Conservation (phyloP, 92 coral and sea anemone genomes). For the Bergia sp. region DNA sequence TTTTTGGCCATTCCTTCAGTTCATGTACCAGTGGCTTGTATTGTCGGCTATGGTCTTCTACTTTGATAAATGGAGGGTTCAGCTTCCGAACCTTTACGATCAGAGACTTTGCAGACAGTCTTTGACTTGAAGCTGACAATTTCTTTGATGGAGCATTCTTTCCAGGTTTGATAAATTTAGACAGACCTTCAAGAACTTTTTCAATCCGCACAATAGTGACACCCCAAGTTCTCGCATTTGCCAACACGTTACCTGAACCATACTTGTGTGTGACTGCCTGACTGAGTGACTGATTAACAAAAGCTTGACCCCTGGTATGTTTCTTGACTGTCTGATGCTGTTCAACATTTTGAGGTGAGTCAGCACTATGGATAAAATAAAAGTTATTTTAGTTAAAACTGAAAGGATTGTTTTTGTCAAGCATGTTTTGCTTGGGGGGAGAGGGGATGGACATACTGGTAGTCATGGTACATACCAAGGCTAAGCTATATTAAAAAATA, state of each 20-base stretch:
- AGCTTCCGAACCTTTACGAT: constrained; percentile 77
- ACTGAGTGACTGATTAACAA: constrained; percentile 69
- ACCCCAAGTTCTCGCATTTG: constrained; percentile 95
- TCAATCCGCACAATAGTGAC: constrained; percentile 72
- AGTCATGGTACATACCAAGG: no score
- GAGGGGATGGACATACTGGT: no score
- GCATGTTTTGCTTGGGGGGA: no score
- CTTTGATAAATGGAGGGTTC: constrained; percentile 82
- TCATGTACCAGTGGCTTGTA: constrained; percentile 93
- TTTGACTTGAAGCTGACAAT: constrained; percentile 46
- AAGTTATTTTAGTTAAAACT: no score
- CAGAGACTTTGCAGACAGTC: constrained; percentile 55
- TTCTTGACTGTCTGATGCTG: constrained; percentile 66
- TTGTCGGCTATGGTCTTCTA: constrained; percentile 88
- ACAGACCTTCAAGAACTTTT: constrained; percentile 69
- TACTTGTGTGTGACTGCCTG: constrained; percentile 61
- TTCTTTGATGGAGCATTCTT: constrained; percentile 24
- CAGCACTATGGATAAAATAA: constrained; percentile 60
- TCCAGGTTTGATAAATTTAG: constrained; percentile 54
- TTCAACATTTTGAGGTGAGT: constrained; percentile 85
- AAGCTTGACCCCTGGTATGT: constrained; percentile 81
- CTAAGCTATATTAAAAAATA: no score
- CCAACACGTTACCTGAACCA: constrained; percentile 82
- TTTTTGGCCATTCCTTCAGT: constrained; percentile 92
- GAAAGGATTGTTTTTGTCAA: no score